Percentiles rank a stretch among this genome's conserved stretches.
Evolutionary conservation across 2,888 invertebrate species (phyloP).

Genomic region (Tenthredo notha): DNA sequence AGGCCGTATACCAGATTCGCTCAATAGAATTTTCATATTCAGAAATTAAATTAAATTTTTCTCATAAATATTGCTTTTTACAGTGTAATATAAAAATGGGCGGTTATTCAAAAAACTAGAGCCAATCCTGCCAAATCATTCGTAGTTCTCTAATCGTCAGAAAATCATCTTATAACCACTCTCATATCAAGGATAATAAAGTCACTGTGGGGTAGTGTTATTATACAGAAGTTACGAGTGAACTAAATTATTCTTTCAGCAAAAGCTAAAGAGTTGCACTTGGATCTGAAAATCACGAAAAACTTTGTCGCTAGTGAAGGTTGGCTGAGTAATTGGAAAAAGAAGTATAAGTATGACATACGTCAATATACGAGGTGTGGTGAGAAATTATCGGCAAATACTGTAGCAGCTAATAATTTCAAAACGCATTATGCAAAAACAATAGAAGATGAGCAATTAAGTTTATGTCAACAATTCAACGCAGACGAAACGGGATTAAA

Average conservation of each 20-base stretch:
- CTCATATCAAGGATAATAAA: too few species aligned
- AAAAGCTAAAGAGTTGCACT: constrained; percentile 10
- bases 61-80: background rate
- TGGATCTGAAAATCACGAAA: background rate
- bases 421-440: background rate
- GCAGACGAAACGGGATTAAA: background rate
- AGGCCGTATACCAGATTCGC: background rate
- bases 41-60: background rate
- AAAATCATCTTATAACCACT: background rate
- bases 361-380: background rate
- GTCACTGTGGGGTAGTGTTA: too few species aligned
- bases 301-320: constrained; percentile 20
- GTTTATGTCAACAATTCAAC: background rate
- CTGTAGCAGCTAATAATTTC: background rate
- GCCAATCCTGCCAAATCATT: background rate
- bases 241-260: background rate
- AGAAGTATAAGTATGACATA: constrained; percentile 21
- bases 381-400: background rate
- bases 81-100: background rate
- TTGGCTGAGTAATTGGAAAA: background rate
- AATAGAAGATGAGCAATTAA: background rate
- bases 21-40: background rate
- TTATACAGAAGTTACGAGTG: too few species aligned
- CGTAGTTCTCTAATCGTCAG: background rate
- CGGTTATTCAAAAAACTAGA: background rate